Conservation (phyloP, 2,797 vertebrate species). For the Pterois miles region DNA sequence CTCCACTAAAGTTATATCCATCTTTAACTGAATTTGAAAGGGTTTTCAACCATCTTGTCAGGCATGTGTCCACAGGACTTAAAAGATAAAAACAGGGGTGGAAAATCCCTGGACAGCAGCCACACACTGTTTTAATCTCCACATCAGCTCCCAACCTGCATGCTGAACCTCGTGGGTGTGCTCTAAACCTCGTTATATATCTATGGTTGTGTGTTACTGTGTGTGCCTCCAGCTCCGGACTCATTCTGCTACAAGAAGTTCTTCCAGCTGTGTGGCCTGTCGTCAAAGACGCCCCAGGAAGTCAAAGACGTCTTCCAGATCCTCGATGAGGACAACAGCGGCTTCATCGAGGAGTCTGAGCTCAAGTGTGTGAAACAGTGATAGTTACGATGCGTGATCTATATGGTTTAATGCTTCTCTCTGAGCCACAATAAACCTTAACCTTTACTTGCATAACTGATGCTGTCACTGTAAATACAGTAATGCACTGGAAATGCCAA, state of each 20-base stretch:
- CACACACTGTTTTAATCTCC: conserved; percentile 50
- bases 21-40: conserved; percentile 36
- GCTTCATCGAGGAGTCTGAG: conserved; percentile 94
- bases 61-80: conserved; percentile 25
- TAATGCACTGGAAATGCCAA: neutral
- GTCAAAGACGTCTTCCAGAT: conserved; percentile 91
- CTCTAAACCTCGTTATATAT: no score
- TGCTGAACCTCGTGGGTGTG: neutral
- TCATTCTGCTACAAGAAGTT: conserved; percentile 96
- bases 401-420: neutral
- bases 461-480: neutral
- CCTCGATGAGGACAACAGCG: conserved; percentile 93
- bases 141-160: neutral
- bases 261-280: conserved; percentile 93
- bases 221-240: conserved; percentile 86
- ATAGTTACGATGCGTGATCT: neutral
- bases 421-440: neutral
- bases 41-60: conserved; percentile 39
- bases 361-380: conserved; percentile 87
- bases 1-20: neutral
- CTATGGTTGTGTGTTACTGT: neutral
- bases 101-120: conserved; percentile 38
- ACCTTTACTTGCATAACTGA: neutral
- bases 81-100: conserved; percentile 33
- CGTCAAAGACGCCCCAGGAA: conserved; percentile 90